Evolutionary conservation across 2,113 vertebrate species (phyloP).

Genomic region (Rhizomys pruinosus): DNA sequence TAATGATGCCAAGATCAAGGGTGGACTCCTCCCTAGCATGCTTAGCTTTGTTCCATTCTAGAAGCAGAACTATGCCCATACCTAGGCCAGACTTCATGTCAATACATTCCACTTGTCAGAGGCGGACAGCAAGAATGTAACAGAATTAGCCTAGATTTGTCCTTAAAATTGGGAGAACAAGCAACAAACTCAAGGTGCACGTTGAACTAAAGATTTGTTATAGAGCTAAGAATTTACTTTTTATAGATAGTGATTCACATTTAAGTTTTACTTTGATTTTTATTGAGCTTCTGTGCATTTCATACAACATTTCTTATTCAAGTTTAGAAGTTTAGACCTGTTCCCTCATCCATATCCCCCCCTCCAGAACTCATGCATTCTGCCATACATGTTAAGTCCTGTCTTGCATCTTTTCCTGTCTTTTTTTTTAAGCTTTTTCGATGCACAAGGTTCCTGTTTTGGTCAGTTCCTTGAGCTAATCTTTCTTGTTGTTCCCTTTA

Average conservation of each 20-base stretch:
- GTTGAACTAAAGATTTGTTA: neutral
- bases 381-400: no score
- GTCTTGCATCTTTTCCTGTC: no score
- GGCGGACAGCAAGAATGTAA: neutral
- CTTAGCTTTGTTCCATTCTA: constrained; percentile 47
- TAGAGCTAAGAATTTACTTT: neutral
- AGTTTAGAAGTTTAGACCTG: no score
- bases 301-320: no score
- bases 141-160: constrained; percentile 15
- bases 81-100: constrained; percentile 17
- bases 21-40: constrained; percentile 29
- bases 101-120: constrained; percentile 48
- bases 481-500: no score
- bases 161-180: neutral
- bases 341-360: no score
- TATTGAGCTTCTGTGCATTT: no score
- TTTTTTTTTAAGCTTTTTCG: no score
- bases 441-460: no score
- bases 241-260: constrained; percentile 4
- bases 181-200: neutral
- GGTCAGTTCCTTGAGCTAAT: no score
- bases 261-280: no score
- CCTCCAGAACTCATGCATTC: no score
- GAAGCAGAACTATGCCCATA: constrained; percentile 15
- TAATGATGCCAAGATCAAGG: constrained; percentile 72